Evolutionary conservation across 1,140 invertebrate species (phyloP).

Genomic region (Ooceraea biroi): DNA sequence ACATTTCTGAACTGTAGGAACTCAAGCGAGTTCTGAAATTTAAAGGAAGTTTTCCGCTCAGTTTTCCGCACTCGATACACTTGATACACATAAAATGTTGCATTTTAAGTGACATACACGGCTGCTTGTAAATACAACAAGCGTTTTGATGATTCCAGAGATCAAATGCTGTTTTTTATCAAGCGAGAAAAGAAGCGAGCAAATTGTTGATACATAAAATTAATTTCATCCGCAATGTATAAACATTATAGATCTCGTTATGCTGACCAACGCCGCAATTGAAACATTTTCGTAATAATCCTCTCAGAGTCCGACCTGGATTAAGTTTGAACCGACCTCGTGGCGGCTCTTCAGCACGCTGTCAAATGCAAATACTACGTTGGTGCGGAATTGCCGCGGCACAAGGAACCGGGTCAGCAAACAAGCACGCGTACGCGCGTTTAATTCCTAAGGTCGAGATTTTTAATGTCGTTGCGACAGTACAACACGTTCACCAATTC

Average conservation of each 20-base stretch:
- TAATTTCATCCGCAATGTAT: slow-evolving; percentile 32
- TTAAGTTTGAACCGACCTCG: slow-evolving; percentile 77
- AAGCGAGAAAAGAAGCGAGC: not conserved
- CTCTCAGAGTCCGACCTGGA: slow-evolving; percentile 79
- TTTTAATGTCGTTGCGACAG: not conserved
- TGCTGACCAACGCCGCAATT: slow-evolving; percentile 70
- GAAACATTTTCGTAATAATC: slow-evolving; percentile 82
- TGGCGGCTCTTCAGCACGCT: slow-evolving; percentile 68
- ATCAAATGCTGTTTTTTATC: not conserved
- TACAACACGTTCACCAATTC: not conserved
- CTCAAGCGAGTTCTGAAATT: not conserved
- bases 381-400: slow-evolving; percentile 53
- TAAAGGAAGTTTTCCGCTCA: not conserved
- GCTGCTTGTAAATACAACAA: not conserved
- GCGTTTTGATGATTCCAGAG: not conserved
- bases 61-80: too few relatives aligned
- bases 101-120: not conserved
- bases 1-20: too few relatives aligned
- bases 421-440: slow-evolving; percentile 27
- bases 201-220: slow-evolving; percentile 2
- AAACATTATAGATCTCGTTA: slow-evolving; percentile 31
- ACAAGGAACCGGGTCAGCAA: slow-evolving; percentile 50
- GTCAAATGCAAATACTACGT: slow-evolving; percentile 75
- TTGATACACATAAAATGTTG: not conserved
- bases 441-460: slow-evolving; percentile 28